A percentile compares a stretch with the other conserved stretches of the same genome.
These are phyloP conservation scores for Meteorus colon DNA, from an alignment of 2,888 invertebrate species.

Conservation along the genomic window DNA sequence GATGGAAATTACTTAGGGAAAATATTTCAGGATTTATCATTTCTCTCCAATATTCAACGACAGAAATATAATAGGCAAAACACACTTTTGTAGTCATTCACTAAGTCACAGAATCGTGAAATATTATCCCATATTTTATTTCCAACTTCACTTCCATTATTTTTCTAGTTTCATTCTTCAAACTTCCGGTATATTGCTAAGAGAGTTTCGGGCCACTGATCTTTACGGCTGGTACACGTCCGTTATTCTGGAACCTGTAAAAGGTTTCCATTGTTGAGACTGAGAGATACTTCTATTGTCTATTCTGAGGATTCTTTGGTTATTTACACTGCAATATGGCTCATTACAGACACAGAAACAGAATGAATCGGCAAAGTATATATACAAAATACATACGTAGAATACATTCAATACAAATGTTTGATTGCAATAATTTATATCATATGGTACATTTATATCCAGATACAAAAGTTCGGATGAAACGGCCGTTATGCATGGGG, in stretches of 20 bases:
- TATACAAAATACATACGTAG: not conserved
- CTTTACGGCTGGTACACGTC: conserved; percentile 55
- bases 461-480: conserved; percentile 25
- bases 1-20: too few relatives aligned
- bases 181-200: conserved; percentile 28
- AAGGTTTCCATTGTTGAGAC: conserved; percentile 27
- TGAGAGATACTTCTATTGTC: not conserved
- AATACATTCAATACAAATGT: not conserved
- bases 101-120: not conserved
- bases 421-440: not conserved
- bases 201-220: conserved; percentile 63
- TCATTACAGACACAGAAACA: not conserved
- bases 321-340: not conserved
- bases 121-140: not conserved
- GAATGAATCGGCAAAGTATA: not conserved
- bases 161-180: conserved; percentile 19
- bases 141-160: not conserved
- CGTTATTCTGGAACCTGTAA: conserved; percentile 21
- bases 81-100: not conserved
- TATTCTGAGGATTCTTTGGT: conserved; percentile 11
- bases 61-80: not conserved
- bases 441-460: not conserved
- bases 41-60: too few relatives aligned
- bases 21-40: too few relatives aligned
- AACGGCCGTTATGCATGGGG: conserved; percentile 59